phyloP scores from a whole-genome alignment of 1,140 invertebrate genomes.

The Papilio dardanus region DNA sequence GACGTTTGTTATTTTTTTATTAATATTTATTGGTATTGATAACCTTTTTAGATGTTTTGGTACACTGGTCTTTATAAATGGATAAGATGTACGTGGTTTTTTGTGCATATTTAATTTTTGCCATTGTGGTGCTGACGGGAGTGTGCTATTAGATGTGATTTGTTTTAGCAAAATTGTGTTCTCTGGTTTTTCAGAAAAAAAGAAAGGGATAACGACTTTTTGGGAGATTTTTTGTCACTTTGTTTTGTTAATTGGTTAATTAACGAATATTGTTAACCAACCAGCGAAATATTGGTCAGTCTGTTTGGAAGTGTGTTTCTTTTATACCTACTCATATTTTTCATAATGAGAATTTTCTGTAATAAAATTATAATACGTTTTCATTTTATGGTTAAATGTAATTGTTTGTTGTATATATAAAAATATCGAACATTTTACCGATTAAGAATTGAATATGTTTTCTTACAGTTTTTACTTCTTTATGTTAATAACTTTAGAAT shows the following conservation, averaged over 20 bases:
- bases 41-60: background rate
- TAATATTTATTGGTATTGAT: background rate
- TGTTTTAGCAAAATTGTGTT: no score
- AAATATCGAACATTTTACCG: background rate
- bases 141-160: no score
- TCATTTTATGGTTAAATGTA: constrained; percentile 2
- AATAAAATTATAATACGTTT: background rate
- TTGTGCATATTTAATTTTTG: no score
- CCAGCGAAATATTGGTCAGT: background rate
- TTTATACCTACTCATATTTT: background rate
- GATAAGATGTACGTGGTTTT: background rate
- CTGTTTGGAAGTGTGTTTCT: background rate
- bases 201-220: no score
- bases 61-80: background rate
- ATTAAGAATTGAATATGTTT: background rate
- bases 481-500: background rate
- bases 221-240: no score
- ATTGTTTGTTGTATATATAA: background rate
- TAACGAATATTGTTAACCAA: no score
- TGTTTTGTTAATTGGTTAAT: no score
- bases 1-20: constrained; percentile 29
- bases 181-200: no score
- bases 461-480: background rate
- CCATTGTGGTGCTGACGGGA: no score
- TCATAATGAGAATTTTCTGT: background rate